Percentiles rank a stretch among this genome's conserved stretches.
These are phyloP conservation scores for Pelecanus crispus DNA, from an alignment of 2,113 vertebrate species.

Conservation along the genomic window DNA sequence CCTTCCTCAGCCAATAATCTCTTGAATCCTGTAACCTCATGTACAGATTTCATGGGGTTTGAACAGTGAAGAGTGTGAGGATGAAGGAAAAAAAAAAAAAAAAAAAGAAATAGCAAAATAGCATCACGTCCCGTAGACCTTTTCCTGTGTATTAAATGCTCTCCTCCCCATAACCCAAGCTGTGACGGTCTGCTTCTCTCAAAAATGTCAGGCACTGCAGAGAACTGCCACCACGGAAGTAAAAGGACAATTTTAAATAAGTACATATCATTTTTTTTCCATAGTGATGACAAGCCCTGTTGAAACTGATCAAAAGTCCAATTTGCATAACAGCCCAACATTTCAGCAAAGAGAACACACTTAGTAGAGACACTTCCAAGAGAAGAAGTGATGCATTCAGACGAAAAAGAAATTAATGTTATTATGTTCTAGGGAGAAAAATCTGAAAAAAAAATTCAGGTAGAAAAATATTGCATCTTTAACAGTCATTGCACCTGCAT, in stretches of 20 bases:
- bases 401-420: slow-evolving; percentile 11
- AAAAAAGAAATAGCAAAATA: background rate
- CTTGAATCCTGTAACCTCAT: background rate
- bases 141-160: background rate
- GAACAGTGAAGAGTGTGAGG: background rate
- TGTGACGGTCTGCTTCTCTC: background rate
- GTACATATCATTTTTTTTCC: slow-evolving; percentile 18
- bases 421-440: background rate
- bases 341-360: slow-evolving; percentile 27
- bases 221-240: slow-evolving; percentile 36
- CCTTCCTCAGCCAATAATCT: background rate
- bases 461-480: background rate
- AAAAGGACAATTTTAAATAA: slow-evolving; percentile 55
- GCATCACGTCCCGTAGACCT: background rate
- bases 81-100: background rate
- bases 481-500: background rate
- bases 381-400: slow-evolving; percentile 5
- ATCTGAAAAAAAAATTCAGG: background rate
- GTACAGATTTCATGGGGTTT: background rate
- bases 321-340: background rate
- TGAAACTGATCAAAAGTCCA: slow-evolving; percentile 16
- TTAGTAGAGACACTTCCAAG: background rate
- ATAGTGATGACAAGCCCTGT: slow-evolving; percentile 29
- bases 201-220: slow-evolving; percentile 7
- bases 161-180: background rate